phyloP scores from a whole-genome alignment of 2,888 invertebrate genomes.

The Phorcus lineatus region DNA sequence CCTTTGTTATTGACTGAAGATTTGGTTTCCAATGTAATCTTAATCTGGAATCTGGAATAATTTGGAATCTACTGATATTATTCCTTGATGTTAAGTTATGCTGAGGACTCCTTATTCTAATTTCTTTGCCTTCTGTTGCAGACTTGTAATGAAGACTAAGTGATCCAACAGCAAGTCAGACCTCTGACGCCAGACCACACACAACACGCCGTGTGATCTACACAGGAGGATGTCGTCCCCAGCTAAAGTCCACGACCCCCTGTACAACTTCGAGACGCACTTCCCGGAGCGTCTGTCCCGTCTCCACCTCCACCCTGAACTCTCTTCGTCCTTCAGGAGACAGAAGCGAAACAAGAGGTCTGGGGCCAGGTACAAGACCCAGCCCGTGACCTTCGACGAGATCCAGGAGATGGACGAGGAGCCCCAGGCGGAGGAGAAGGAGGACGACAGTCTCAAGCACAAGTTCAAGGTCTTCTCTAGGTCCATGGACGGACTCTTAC shows the following conservation, averaged over 20 bases:
- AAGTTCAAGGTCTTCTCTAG: slow-evolving; percentile 72
- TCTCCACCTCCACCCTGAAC: slow-evolving; percentile 76
- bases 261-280: slow-evolving; percentile 80
- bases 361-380: slow-evolving; percentile 80
- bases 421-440: slow-evolving; percentile 51
- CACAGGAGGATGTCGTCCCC: slow-evolving; percentile 27
- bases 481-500: slow-evolving; percentile 73
- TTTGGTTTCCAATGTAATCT: no score
- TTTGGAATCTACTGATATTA: no score
- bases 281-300: slow-evolving; percentile 83
- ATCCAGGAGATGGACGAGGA: slow-evolving; percentile 81
- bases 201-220: no score
- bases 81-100: no score
- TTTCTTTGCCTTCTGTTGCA: no score
- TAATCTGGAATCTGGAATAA: no score
- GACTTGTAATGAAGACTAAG: no score
- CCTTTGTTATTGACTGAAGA: no score
- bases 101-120: no score
- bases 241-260: slow-evolving; percentile 62
- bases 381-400: slow-evolving; percentile 86
- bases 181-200: no score
- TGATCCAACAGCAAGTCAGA: no score
- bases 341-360: slow-evolving; percentile 78
- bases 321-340: slow-evolving; percentile 77
- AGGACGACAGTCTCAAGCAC: slow-evolving; percentile 47